Evolutionary conservation across 1,140 invertebrate genomes (phyloP), one percentile per base, ranked within the genome.

Genomic region (Linepithema humile): DNA sequence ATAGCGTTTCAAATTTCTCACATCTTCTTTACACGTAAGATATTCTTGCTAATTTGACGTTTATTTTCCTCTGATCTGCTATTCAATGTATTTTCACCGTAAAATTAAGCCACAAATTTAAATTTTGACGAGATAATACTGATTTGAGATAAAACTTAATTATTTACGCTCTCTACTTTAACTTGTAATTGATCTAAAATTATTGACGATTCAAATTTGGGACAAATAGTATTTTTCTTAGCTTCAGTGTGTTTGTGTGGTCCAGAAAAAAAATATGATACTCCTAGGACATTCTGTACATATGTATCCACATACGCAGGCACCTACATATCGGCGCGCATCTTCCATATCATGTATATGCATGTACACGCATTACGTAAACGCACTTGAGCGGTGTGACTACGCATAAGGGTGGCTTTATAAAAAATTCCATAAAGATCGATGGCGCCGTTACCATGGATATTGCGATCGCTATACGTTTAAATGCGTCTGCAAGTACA

Each of bases 401-500:
- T 83, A 85, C 87, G 87, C 87, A 82, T 88, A 89, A 85, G 86
- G 86, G 87, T 87, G 59, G 73, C 84, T 85, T 88, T 88, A 88
- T 88, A 88, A 88, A 83, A 88, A 88, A 88, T 88, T 75, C 86
- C 82, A 84, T 60, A 83, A 85, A 70, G 87, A 88, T 88, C 86
- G 83, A 88, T 88, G 87, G 65, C 50, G 87, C 78, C 69, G 85
- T 88, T 87, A 83, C 85, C 85, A 88, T 87, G 85, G 87, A 88
- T 88, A 88, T 88, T 69, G 86, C 83, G 55, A 88, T 87, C 85
- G 29, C 77, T 59, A 64, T 75, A 75, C 73, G 85, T 86, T 86
- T 72, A 87, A 86, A 84, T 50, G 77, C 73, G 70, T 74, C 70
- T 83, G 77, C 72, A 60, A 73, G 85, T 73, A 60, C 75, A 87